phyloP scores from a whole-genome alignment of 1,140 invertebrate species.

The Daktulosphaira vitifoliae region DNA sequence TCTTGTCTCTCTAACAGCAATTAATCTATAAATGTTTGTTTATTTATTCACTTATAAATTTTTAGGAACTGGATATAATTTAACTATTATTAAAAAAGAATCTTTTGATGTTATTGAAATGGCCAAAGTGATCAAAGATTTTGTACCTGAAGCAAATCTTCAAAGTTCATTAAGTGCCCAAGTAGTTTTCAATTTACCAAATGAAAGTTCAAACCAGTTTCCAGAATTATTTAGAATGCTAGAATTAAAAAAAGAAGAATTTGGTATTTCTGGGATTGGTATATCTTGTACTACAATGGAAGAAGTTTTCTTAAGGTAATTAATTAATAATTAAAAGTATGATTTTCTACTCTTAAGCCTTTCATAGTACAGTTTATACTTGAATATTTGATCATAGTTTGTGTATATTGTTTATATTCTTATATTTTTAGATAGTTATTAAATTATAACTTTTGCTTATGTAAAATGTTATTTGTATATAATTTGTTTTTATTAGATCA shows the following conservation, averaged over 20 bases:
- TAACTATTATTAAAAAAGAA: constrained; percentile 20
- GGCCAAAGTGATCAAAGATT: constrained; percentile 41
- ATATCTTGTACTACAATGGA: constrained; percentile 57
- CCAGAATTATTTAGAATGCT: constrained; percentile 48
- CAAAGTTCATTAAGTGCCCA: constrained; percentile 46
- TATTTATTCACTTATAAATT: too few relatives aligned
- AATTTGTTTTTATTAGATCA: constrained; percentile 3
- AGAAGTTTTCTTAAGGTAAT: constrained; percentile 57
- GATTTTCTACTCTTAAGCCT: too few relatives aligned
- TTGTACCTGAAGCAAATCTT: constrained; percentile 45
- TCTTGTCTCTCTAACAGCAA: too few relatives aligned
- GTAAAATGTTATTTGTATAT: too few relatives aligned
- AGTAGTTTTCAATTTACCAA: constrained; percentile 43
- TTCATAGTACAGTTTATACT: too few relatives aligned
- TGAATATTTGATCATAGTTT: too few relatives aligned
- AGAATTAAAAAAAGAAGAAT: constrained; percentile 44
- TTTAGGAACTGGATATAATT: constrained; percentile 28
- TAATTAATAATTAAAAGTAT: constrained; percentile 10
- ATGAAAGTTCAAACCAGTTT: constrained; percentile 41
- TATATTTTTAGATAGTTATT: too few relatives aligned
- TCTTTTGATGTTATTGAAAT: not conserved
- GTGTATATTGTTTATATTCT: too few relatives aligned
- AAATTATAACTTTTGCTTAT: too few relatives aligned
- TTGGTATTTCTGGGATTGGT: constrained; percentile 51
- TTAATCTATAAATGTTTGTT: too few relatives aligned